phyloP scores from a whole-genome alignment of 1,140 invertebrate species.

The Drosophila bocqueti region DNA sequence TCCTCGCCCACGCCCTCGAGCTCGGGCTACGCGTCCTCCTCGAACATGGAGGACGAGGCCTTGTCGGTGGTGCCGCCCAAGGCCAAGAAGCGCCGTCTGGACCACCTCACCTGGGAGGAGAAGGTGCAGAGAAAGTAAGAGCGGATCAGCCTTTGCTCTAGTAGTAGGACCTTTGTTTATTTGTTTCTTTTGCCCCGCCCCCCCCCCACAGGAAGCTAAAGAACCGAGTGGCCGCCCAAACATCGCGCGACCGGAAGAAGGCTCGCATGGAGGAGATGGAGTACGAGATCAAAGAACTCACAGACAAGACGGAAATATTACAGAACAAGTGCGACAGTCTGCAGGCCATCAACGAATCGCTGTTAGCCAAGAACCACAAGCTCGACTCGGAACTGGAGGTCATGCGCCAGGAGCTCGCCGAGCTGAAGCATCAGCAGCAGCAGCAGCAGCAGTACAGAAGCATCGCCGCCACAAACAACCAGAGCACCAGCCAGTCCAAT shows the following conservation, averaged over 20 bases:
- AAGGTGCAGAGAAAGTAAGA: constrained; percentile 93
- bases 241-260: constrained; percentile 98
- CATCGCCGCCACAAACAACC: constrained; percentile 29
- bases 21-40: constrained; percentile 63
- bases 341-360: constrained; percentile 88
- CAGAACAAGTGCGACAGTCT: constrained; percentile 88
- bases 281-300: constrained; percentile 88
- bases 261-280: constrained; percentile 96
- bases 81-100: constrained; percentile 90
- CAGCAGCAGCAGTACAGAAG: constrained; percentile 69
- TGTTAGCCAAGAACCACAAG: constrained; percentile 88
- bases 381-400: constrained; percentile 86
- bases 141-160: neutral
- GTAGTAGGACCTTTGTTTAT: neutral
- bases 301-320: constrained; percentile 88
- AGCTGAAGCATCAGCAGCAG: constrained; percentile 75
- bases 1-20: constrained; percentile 81
- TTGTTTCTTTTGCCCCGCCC: constrained; percentile 14
- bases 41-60: constrained; percentile 57
- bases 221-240: constrained; percentile 98
- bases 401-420: constrained; percentile 82
- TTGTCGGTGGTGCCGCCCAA: constrained; percentile 56
- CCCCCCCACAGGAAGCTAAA: constrained; percentile 93
- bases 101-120: constrained; percentile 93
- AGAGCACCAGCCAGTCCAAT: constrained; percentile 54